phyloP scores from a whole-genome alignment of 2,888 invertebrate species.

The Sycophila texana region DNA sequence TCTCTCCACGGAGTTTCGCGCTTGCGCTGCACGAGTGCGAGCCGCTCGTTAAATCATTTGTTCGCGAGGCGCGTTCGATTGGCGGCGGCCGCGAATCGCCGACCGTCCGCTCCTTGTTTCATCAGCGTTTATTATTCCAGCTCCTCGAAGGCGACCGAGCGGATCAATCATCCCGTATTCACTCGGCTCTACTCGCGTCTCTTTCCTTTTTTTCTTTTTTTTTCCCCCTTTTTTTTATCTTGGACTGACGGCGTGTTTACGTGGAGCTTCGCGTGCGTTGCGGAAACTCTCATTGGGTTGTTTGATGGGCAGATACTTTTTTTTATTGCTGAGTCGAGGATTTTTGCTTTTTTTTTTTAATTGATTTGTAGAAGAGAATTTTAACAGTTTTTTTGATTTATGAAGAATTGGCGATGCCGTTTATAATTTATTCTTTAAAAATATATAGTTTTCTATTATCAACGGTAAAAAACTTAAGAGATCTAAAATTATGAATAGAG shows the following conservation, averaged over 20 bases:
- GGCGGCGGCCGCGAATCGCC: constrained; percentile 21
- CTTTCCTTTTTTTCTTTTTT: background rate
- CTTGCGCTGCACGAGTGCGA: constrained; percentile 21
- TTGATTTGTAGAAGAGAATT: no score
- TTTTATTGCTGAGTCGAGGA: no score
- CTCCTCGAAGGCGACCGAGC: background rate
- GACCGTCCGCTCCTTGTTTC: constrained; percentile 53
- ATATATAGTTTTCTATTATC: no score
- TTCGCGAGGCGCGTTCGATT: constrained; percentile 55
- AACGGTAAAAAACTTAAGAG: no score
- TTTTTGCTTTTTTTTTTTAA: no score
- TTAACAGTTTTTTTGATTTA: no score
- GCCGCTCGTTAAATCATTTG: constrained; percentile 69
- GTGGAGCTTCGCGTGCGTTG: background rate
- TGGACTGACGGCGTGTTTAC: background rate
- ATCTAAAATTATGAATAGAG: no score
- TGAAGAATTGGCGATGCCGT: no score
- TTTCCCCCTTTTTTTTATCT: background rate
- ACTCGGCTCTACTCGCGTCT: background rate
- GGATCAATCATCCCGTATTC: constrained; percentile 17
- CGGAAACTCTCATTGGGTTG: no score
- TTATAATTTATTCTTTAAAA: no score
- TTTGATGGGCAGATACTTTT: no score
- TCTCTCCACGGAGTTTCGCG: background rate
- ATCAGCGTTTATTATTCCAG: constrained; percentile 55